Base-by-base conservation (phyloP, 2,888 invertebrate genomes). In the Drosophila maculinotata region DNA sequence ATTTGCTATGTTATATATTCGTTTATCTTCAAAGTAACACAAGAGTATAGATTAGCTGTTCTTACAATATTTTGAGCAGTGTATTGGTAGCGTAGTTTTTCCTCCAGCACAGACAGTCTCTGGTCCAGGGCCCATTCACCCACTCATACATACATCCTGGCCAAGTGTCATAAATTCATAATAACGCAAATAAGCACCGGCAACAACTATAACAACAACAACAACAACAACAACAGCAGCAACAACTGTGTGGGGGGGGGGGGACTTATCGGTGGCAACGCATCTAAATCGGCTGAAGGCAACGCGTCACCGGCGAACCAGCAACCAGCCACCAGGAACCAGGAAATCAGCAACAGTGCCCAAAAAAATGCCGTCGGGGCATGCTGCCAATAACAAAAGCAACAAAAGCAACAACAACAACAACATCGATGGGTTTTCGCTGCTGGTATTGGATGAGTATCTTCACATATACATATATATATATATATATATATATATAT, bases 131-230 rank as follows among this genome's bases (percentile, higher is more conserved):
- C n/a, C 39, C 28, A 44, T 15, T 26, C 42, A 53, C 41, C 44
- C 54, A 44, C 36, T 49, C 70, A 36, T 7, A 33, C 17, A 63
- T 75, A 69, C 65, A 66, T 65, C 69, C 47, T 44, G 63, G 36
- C 48, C 70, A 85, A 87, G 86, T 89, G 87, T 85, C 87, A 87
- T 87, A 87, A 87, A 87, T 87, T 87, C 89, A 87, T 87, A 87
- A 87, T 87, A 88, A 87, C 89, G 87, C 89, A 87, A 89, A 87
- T 89, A 87, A 87, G 88, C 79, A 78, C 73, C 86, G 73, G 86
- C 74, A 72, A 58, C 60, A 59, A 31, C 64, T 44, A 36, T n/a
- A n/a, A n/a, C n/a, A n/a, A n/a, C n/a, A n/a, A n/a, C n/a, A n/a
- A 41, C 53, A 51, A 54, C 36, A 49, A 44, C 33, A 49, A 56